Evolutionary conservation across 2,888 invertebrate genomes (phyloP).

Genomic region (Drosophila kuntzei): DNA sequence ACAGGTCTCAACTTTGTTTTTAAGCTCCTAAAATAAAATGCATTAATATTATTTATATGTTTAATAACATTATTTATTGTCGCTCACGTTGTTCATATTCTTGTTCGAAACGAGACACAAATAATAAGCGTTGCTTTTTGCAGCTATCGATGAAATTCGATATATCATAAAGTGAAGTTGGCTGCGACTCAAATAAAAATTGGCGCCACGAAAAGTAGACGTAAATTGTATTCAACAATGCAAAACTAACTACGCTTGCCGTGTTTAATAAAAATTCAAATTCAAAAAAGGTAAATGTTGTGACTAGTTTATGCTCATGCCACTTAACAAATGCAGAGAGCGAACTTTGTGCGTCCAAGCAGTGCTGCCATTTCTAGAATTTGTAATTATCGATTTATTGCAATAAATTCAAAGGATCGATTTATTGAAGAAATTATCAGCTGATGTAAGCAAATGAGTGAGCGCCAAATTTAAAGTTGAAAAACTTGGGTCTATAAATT

Average conservation of each 20-base stretch:
- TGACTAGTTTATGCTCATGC: no score
- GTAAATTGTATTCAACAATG: no score
- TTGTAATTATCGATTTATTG: no score
- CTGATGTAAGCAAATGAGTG: neutral
- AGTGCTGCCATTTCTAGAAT: no score
- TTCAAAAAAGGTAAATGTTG: no score
- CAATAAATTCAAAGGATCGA: no score
- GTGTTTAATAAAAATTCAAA: no score
- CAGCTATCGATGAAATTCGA: constrained; percentile 3
- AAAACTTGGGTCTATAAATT: neutral
- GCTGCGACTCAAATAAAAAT: neutral
- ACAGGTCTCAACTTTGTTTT: constrained; percentile 91
- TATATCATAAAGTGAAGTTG: constrained; percentile 7
- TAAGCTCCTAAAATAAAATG: constrained; percentile 86
- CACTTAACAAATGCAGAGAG: no score
- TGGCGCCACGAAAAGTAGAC: constrained; percentile 4
- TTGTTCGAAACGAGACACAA: constrained; percentile 16
- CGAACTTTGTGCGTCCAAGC: no score
- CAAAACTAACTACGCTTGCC: no score
- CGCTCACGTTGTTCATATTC: constrained; percentile 42
- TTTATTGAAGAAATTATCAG: neutral
- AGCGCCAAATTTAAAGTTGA: neutral
- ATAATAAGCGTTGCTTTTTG: no score
- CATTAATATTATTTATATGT: neutral
- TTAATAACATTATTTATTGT: neutral